phyloP scores from a whole-genome alignment of 2,113 vertebrate species.

The Phasianus colchicus region DNA sequence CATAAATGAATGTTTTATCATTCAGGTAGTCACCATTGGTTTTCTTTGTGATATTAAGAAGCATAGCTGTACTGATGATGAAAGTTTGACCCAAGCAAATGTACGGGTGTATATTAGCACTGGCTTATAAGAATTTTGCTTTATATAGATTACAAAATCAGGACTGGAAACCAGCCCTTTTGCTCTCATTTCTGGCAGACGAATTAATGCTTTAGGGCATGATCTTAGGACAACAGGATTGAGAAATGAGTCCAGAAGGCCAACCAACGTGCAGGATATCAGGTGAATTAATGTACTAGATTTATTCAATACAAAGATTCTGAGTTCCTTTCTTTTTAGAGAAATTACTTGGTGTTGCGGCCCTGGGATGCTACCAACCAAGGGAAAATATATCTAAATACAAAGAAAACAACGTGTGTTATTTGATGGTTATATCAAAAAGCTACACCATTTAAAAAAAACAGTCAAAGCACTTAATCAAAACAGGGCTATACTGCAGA shows the following conservation, averaged over 20 bases:
- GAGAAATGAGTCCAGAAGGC: not conserved
- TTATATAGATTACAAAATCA: not conserved
- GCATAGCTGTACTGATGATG: not conserved
- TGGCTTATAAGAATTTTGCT: not conserved
- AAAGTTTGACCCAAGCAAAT: not conserved
- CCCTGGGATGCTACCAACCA: not conserved
- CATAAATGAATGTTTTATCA: not conserved
- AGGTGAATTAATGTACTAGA: not conserved
- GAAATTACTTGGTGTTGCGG: not conserved
- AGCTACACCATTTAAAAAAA: not conserved
- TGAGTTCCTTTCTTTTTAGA: not conserved
- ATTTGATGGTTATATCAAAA: not conserved
- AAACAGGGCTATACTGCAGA: not conserved
- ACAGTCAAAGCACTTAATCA: not conserved
- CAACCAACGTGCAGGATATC: not conserved
- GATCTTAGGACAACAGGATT: not conserved
- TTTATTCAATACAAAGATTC: not conserved
- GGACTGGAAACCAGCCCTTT: not conserved
- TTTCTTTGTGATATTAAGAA: not conserved
- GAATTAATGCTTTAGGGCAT: not conserved
- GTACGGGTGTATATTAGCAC: not conserved
- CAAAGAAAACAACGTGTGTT: not conserved
- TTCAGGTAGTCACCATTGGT: not conserved
- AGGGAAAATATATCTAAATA: not conserved
- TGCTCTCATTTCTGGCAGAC: not conserved